Base-by-base conservation (phyloP, 2,113 vertebrate genomes). In the Butorides virescens region DNA sequence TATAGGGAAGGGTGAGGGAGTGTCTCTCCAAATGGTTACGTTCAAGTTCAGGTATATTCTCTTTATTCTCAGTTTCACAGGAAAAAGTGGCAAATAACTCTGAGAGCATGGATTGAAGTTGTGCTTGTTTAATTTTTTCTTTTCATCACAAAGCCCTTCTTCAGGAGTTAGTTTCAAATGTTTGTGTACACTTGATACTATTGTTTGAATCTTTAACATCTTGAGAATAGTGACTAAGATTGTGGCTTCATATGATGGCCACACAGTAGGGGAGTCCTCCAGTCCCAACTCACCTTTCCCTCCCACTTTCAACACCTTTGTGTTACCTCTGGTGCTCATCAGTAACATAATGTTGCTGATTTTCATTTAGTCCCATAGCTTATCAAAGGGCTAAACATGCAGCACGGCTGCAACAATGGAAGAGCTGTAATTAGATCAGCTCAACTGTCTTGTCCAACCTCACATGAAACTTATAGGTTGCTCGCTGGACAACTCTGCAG, bases 21-120 rank as follows among this genome's bases (percentile, higher is more conserved):
- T 20, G 4, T 34, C 10, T 65, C 63, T 75, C 44, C 11, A 44
- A 11, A 34, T 4, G 3, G 10, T 37, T 75, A 13, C 3, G 0
- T 20, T 84, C 39, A 92, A 44, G 5, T 37, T 77, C 39, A 62
- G 8, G 2, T 32, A 34, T 32, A 53, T 62, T 70, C 6, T 61
- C 22, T 77, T 75, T 37, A n/a, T 59, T 75, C 19, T 42, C 10
- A 53, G 9, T 74, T 91, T 81, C 23, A 62, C 7, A 19, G 14
- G n/a, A 50, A 78, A 87, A 55, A 2, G 1, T 3, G 10, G 12
- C 15, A 11, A 74, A 67, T 67, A 36, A 63, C 76, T 90, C 9
- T 52, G 29, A 68, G 71, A 47, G 2, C 0, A 0, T 26, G 8
- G 3, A 8, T 52, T 86, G 10, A 14, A 46, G 10, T 29, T 74